Evolutionary conservation across 2,888 invertebrate species (phyloP).

Genomic region (Apamea crenata): DNA sequence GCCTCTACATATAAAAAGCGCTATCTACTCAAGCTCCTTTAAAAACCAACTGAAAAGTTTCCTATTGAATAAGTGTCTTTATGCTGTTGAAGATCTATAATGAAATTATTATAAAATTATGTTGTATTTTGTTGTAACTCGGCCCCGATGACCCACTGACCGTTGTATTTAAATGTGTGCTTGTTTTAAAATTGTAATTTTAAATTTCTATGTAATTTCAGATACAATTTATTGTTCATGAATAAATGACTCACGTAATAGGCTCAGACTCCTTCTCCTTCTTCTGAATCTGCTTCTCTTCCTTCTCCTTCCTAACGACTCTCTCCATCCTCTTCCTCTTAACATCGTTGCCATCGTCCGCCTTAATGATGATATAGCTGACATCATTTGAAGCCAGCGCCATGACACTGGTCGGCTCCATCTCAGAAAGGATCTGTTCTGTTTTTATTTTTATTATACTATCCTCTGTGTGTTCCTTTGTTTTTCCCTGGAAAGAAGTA

Average conservation of each 20-base stretch:
- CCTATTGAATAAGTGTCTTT: no score
- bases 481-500: not conserved
- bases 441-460: conserved; percentile 68
- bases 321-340: conserved; percentile 57
- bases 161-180: no score
- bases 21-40: no score
- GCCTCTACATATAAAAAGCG: no score
- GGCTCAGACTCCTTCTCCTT: conserved; percentile 69
- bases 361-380: conserved; percentile 85
- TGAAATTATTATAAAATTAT: no score
- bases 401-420: conserved; percentile 75
- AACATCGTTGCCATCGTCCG: conserved; percentile 53
- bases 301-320: conserved; percentile 59
- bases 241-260: conserved; percentile 81
- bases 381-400: conserved; percentile 80
- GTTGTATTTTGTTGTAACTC: no score
- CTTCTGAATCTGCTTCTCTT: conserved; percentile 49
- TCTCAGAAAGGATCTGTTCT: conserved; percentile 71
- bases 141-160: no score
- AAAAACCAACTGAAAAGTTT: no score
- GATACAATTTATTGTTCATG: no score
- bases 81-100: no score
- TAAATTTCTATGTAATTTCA: no score
- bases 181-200: no score
- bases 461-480: not conserved